Evolutionary conservation across 2,888 invertebrate species (phyloP).

Genomic region (Drosophila helvetica): DNA sequence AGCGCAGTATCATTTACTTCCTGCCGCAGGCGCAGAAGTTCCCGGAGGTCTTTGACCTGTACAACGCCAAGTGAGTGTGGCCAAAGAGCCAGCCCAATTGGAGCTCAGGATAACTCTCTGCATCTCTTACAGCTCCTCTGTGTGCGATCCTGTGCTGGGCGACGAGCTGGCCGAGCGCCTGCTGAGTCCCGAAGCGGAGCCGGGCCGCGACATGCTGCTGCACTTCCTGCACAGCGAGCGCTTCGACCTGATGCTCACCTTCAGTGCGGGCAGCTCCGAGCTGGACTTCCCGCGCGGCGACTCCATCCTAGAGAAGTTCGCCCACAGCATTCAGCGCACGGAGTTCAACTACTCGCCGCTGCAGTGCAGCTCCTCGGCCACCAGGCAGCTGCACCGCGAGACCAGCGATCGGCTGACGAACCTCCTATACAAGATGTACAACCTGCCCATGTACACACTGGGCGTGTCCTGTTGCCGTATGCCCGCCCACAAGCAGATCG

Average conservation of each 20-base stretch:
- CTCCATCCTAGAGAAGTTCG: constrained; percentile 77
- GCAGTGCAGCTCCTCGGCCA: constrained; percentile 72
- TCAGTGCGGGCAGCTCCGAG: constrained; percentile 90
- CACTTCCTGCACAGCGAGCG: constrained; percentile 87
- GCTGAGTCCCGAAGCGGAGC: constrained; percentile 83
- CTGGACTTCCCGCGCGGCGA: constrained; percentile 84
- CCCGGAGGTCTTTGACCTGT: constrained; percentile 71
- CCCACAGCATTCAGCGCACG: constrained; percentile 77
- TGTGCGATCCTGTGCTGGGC: constrained; percentile 82
- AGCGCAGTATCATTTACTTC: constrained; percentile 91
- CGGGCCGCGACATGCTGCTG: constrained; percentile 85
- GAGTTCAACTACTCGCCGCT: constrained; percentile 77
- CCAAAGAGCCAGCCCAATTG: too few relatives aligned
- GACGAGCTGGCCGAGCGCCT: constrained; percentile 88
- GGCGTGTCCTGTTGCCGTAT: constrained; percentile 93
- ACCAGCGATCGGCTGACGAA: constrained; percentile 85
- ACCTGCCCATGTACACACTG: constrained; percentile 88
- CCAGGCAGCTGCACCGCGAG: constrained; percentile 71
- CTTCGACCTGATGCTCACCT: constrained; percentile 89
- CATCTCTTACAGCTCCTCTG: constrained; percentile 63
- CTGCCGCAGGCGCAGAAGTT: constrained; percentile 86
- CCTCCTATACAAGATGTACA: constrained; percentile 86
- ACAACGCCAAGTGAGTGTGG: constrained; percentile 75
- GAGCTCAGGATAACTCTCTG: not conserved
- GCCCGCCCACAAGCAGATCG: constrained; percentile 88